Evolutionary conservation across 2,113 vertebrate genomes (phyloP).

Genomic region (Nipponia nippon): DNA sequence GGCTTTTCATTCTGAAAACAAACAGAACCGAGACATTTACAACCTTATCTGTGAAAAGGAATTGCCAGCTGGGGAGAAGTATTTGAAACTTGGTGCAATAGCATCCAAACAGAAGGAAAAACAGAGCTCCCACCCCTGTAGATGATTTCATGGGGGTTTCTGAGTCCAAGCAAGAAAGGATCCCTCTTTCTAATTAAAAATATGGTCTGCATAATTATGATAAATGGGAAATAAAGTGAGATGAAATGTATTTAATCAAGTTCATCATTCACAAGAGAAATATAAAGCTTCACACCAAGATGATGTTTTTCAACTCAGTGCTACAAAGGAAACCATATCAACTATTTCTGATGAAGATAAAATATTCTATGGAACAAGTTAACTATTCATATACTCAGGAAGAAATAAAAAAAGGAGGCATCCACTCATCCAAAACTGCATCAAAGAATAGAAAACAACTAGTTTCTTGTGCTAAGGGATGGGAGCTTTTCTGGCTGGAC

Average conservation of each 20-base stretch:
- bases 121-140: not conserved
- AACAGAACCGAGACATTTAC: not conserved
- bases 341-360: not conserved
- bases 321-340: not conserved
- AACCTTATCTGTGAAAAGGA: not conserved
- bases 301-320: not conserved
- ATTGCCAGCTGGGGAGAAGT: not conserved
- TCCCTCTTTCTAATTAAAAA: slow-evolving; percentile 14
- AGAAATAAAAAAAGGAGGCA: not conserved
- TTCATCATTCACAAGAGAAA: slow-evolving; percentile 16
- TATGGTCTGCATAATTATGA: slow-evolving; percentile 7
- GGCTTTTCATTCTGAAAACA: not conserved
- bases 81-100: not conserved
- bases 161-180: not conserved
- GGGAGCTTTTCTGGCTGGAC: not conserved
- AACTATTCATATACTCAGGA: not conserved
- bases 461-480: not conserved
- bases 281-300: not conserved
- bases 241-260: slow-evolving; percentile 33
- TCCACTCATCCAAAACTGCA: not conserved
- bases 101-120: not conserved
- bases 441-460: not conserved
- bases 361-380: not conserved
- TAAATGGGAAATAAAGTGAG: slow-evolving; percentile 33
- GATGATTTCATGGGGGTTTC: not conserved